A percentile compares a stretch with the other conserved stretches of the same genome.
These are phyloP conservation scores for Pelodiscus sinensis DNA, from an alignment of 2,113 vertebrate species.

Conservation along the genomic window DNA sequence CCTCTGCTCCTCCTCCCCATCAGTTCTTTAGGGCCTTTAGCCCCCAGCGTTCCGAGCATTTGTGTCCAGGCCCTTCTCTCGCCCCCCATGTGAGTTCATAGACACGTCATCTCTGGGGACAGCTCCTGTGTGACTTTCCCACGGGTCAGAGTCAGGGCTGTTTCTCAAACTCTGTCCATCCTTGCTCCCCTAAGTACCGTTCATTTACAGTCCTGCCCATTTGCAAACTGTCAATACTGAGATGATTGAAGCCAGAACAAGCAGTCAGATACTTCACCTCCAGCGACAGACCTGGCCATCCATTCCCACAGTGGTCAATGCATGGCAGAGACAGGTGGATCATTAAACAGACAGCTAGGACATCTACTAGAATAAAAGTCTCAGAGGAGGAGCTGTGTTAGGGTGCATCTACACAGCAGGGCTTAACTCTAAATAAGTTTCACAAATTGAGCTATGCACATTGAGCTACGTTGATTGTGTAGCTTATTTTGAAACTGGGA, in stretches of 20 bases:
- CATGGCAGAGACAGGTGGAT: not conserved
- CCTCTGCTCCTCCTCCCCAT: accelerated
- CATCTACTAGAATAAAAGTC: not conserved
- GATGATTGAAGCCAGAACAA: not conserved
- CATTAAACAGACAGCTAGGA: not conserved
- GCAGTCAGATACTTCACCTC: not conserved
- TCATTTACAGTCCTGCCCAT: not conserved
- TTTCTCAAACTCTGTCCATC: not conserved
- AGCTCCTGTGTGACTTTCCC: not conserved
- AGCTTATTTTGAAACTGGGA: too few relatives aligned
- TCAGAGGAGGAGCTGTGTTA: not conserved
- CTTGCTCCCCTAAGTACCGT: not conserved
- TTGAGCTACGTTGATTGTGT: too few relatives aligned
- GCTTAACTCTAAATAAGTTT: too few relatives aligned
- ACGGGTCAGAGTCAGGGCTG: not conserved
- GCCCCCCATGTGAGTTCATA: not conserved
- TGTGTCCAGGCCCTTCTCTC: not conserved
- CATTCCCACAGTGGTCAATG: not conserved
- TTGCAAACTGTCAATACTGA: not conserved
- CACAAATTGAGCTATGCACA: too few relatives aligned
- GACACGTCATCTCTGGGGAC: not conserved
- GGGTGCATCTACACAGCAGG: too few relatives aligned
- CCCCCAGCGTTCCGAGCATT: not conserved
- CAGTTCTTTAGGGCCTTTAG: not conserved
- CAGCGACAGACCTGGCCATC: not conserved